phyloP scores from a whole-genome alignment of 1,140 invertebrate species.

The Diploscapter pachys region DNA sequence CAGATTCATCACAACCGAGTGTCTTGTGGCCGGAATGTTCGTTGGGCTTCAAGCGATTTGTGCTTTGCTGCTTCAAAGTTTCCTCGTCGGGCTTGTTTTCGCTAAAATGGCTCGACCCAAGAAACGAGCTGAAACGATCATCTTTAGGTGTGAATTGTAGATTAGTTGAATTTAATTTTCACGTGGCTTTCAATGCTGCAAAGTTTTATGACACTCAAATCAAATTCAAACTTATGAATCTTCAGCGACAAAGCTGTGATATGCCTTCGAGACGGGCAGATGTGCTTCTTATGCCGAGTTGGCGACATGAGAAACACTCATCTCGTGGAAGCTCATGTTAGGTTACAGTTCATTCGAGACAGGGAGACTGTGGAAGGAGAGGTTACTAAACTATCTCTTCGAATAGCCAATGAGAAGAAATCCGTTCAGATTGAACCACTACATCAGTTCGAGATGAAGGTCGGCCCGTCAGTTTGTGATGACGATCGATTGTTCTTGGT shows the following conservation, averaged over 20 bases:
- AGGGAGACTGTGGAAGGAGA: constrained; percentile 83
- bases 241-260: constrained; percentile 43
- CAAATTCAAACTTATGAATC: background rate
- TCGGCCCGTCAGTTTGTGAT: constrained; percentile 26
- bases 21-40: constrained; percentile 57
- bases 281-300: constrained; percentile 60
- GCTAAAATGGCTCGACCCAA: constrained; percentile 64
- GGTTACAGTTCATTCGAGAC: constrained; percentile 82
- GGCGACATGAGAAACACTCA: constrained; percentile 55
- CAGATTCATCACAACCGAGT: constrained; percentile 63
- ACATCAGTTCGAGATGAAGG: constrained; percentile 44
- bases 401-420: constrained; percentile 12
- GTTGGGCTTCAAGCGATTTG: constrained; percentile 54
- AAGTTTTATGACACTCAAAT: background rate
- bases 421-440: constrained; percentile 32
- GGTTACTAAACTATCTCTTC: constrained; percentile 50
- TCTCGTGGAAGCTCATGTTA: constrained; percentile 69
- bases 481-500: constrained; percentile 56
- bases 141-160: constrained; percentile 45
- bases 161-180: constrained; percentile 3
- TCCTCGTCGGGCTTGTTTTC: constrained; percentile 62
- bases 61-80: constrained; percentile 60
- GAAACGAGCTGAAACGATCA: constrained; percentile 63
- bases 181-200: background rate
- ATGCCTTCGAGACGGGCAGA: constrained; percentile 58